These are phyloP conservation scores for Sebastes alutus DNA, from an alignment of 2,797 vertebrate genomes.

Conservation along the genomic window DNA sequence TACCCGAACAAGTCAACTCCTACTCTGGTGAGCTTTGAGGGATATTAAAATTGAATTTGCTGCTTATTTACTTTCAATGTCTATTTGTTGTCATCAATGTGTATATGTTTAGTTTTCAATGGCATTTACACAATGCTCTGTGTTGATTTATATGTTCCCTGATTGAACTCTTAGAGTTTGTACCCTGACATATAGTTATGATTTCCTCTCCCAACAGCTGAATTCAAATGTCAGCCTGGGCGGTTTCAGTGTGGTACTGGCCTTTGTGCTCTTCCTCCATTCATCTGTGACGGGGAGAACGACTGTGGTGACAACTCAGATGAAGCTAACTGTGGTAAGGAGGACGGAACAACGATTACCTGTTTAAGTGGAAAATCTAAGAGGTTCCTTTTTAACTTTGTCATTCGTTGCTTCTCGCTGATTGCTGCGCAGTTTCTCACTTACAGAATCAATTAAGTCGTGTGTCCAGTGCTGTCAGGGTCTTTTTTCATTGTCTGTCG, in stretches of 20 bases:
- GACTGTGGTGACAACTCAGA: conserved; percentile 99
- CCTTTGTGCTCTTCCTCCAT: conserved; percentile 96
- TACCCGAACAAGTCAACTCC: background rate
- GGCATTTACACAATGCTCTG: background rate
- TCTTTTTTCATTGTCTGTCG: background rate
- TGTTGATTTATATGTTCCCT: background rate
- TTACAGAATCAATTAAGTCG: background rate
- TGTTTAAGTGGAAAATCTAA: background rate
- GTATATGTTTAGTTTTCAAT: background rate
- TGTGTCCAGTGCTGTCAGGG: background rate
- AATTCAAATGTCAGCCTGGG: conserved; percentile 98
- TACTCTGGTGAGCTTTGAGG: background rate
- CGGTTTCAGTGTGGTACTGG: conserved; percentile 98
- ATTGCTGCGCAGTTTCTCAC: background rate
- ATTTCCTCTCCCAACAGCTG: conserved; percentile 82
- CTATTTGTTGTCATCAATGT: background rate
- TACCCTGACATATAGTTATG: background rate
- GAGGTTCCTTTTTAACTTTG: background rate
- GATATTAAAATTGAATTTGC: background rate
- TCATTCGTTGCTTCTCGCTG: background rate
- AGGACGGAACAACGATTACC: conserved; percentile 33
- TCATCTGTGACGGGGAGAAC: conserved; percentile 98
- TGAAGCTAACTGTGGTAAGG: conserved; percentile 95
- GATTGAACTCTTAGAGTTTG: background rate
- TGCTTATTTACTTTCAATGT: background rate